phyloP scores from a whole-genome alignment of 92 coral and sea anemone species.

The Siderastrea radians region DNA sequence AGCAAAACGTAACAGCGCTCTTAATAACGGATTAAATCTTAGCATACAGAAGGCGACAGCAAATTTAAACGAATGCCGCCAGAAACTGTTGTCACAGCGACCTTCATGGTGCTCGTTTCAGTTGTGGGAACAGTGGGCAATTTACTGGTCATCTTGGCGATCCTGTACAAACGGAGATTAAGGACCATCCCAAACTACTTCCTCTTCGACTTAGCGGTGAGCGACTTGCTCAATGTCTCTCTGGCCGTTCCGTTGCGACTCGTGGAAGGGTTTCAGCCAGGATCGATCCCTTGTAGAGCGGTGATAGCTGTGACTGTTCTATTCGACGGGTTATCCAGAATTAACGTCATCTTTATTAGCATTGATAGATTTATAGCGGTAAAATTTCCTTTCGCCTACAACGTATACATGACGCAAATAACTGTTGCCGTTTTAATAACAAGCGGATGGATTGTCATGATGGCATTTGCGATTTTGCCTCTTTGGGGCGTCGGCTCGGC shows the following conservation, averaged over 20 bases:
- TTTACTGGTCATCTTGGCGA: slow-evolving; percentile 54
- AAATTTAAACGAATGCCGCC: not conserved
- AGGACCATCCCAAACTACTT: slow-evolving; percentile 59
- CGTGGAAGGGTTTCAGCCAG: slow-evolving; percentile 41
- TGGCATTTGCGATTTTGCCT: slow-evolving; percentile 20
- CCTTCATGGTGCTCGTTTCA: slow-evolving; percentile 36
- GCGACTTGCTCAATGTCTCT: slow-evolving; percentile 52
- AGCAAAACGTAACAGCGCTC: too few species aligned
- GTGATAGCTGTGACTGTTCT: slow-evolving; percentile 59
- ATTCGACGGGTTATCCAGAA: slow-evolving; percentile 77
- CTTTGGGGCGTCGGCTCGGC: slow-evolving; percentile 52
- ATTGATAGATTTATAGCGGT: slow-evolving; percentile 73
- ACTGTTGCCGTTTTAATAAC: not conserved
- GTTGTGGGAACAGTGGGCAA: slow-evolving; percentile 54
- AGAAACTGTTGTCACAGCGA: slow-evolving; percentile 11
- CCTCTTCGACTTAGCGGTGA: slow-evolving; percentile 54
- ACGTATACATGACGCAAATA: not conserved
- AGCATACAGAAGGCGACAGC: not conserved
- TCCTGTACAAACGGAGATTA: slow-evolving; percentile 49
- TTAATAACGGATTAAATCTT: not conserved
- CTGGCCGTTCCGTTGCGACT: slow-evolving; percentile 71
- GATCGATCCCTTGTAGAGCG: slow-evolving; percentile 33
- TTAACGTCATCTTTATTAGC: slow-evolving; percentile 64
- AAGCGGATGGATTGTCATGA: slow-evolving; percentile 28
- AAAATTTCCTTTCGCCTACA: slow-evolving; percentile 71